Evolutionary conservation across 2,797 vertebrate genomes (phyloP), one percentile per base, ranked within the genome.

Genomic region (Chaenodraco wilsoni): DNA sequence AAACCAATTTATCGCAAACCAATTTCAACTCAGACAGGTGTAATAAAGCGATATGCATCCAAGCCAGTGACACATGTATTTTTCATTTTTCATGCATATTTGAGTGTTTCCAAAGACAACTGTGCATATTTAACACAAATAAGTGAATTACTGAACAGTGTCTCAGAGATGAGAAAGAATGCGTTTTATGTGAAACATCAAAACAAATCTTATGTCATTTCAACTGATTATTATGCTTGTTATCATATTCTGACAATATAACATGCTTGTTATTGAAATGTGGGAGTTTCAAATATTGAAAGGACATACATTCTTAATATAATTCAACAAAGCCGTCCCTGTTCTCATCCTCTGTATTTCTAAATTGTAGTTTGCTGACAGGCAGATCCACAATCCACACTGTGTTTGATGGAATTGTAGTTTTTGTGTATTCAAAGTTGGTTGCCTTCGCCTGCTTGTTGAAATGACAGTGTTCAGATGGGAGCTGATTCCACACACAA

Each of bases 31-130:
- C 59, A 62, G 62, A 59, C 52, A 37, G 62, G n/a, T 51, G 45
- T 61, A 75, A 81, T 65, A 69, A 81, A 27, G 14, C 3, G 70
- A 56, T 80, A 7, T n/a, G 5, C 51, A 72, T 65, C 67, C 50
- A 69, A 61, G 17, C 40, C 27, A 7, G 59, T 3, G 0, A 63
- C 57, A 54, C 37, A 67, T 68, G 76, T 69, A 6, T 16, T n/a
- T 75, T 78, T 75, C 33, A 63, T 3, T 59, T 63, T 72, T 54
- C 69, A 59, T 59, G 44, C 31, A 43, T 78, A 65, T 57, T 45
- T 49, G 51, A 68, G 31, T 61, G 27, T 55, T 50, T 62, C 37
- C 19, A 43, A 67, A 68, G 23, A 55, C 23, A 69, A 11, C 41
- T 9, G 2, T 65, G 69, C 55, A 55, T 50, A 68, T 80, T 76